These are phyloP conservation scores for Pegoplata infirma DNA, from an alignment of 2,888 invertebrate species.

Conservation along the genomic window DNA sequence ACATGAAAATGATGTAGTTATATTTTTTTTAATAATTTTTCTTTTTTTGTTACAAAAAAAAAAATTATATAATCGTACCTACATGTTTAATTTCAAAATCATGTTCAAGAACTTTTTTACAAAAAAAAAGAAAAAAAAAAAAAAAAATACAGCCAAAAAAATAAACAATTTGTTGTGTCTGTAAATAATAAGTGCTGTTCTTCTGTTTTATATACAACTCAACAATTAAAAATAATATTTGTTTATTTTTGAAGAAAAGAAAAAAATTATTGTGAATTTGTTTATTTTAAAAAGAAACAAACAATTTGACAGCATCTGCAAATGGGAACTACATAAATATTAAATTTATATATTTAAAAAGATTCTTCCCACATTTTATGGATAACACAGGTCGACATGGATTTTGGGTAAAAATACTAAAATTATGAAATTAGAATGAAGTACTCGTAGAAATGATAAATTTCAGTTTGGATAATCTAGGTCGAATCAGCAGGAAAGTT, in stretches of 20 bases:
- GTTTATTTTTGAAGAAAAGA: constrained; percentile 22
- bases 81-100: constrained; percentile 49
- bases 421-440: no score
- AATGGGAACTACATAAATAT: background rate
- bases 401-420: no score
- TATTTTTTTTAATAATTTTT: constrained; percentile 16
- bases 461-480: no score
- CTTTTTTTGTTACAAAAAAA: constrained; percentile 8
- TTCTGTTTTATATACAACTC: background rate
- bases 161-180: no score
- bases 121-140: background rate
- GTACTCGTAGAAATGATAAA: no score
- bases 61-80: constrained; percentile 13
- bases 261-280: no score
- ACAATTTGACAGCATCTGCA: background rate
- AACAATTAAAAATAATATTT: constrained; percentile 26
- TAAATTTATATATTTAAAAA: no score
- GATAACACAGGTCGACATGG: no score
- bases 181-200: background rate
- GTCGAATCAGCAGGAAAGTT: no score
- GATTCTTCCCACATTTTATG: no score
- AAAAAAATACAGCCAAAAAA: background rate
- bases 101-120: constrained; percentile 43
- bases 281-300: constrained; percentile 12
- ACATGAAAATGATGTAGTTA: no score